A percentile compares a stretch with the other conserved stretches of the same genome.
Evolutionary conservation across 2,888 invertebrate species (phyloP).

Genomic region (Tromatobia lineatoria): DNA sequence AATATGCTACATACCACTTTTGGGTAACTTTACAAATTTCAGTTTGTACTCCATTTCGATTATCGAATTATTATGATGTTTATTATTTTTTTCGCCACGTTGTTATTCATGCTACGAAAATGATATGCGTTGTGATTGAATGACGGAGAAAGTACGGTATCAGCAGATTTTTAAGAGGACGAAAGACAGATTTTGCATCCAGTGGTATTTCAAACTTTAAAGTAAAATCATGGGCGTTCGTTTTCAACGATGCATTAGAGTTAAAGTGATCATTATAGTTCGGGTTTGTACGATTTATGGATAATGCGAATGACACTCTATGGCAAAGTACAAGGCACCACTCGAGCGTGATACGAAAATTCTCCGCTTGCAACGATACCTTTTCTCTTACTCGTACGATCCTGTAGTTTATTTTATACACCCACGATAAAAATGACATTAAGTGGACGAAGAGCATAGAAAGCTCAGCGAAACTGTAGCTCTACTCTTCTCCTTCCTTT

Average conservation of each 20-base stretch:
- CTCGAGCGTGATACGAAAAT: constrained; percentile 31
- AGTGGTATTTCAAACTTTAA: too few species aligned
- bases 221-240: neutral
- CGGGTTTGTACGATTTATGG: neutral
- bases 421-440: constrained; percentile 48
- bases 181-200: too few species aligned
- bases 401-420: constrained; percentile 46
- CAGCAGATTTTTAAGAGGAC: too few species aligned
- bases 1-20: too few species aligned
- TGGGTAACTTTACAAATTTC: too few species aligned
- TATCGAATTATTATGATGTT: neutral
- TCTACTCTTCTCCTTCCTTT: constrained; percentile 8
- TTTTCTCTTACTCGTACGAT: neutral
- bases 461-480: constrained; percentile 16
- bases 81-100: neutral
- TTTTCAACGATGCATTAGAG: neutral
- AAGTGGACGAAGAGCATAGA: constrained; percentile 35
- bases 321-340: neutral
- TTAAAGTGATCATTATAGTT: neutral
- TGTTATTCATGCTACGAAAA: neutral
- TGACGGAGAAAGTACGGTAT: neutral
- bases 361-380: neutral
- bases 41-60: too few species aligned
- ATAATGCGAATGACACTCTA: neutral
- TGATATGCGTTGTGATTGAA: too few species aligned